phyloP scores from a whole-genome alignment of 2,888 invertebrate species.

The Drosophila merina region DNA sequence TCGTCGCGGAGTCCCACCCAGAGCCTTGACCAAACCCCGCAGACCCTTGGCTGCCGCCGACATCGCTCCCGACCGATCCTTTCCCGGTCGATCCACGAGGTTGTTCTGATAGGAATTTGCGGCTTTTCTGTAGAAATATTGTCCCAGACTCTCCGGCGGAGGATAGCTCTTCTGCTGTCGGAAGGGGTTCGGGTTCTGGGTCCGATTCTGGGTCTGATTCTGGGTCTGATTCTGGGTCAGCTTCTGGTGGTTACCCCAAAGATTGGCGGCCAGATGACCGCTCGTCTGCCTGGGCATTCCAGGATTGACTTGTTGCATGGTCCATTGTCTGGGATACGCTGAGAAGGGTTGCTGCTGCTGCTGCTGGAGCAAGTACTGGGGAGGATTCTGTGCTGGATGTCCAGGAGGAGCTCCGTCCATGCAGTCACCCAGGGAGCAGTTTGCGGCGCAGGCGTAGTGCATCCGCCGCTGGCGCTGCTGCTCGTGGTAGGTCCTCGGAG shows the following conservation, averaged over 20 bases:
- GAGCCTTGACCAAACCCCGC: slow-evolving; percentile 13
- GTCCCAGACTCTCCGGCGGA: not conserved
- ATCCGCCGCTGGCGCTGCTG: not conserved
- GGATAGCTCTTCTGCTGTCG: not conserved
- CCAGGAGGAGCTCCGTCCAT: not conserved
- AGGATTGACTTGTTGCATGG: not conserved
- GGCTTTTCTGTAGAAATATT: not conserved
- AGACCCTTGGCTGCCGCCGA: slow-evolving; percentile 24
- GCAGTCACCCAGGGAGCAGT: not conserved
- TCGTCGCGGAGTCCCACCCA: slow-evolving; percentile 4
- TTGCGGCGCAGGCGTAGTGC: not conserved
- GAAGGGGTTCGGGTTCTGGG: not conserved
- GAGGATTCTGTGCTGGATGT: not conserved
- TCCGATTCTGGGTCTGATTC: no score
- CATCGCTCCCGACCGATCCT: slow-evolving; percentile 5
- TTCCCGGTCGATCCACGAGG: not conserved
- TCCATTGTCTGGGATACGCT: not conserved
- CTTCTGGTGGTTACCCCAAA: not conserved
- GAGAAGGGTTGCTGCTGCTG: not conserved
- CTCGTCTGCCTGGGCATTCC: not conserved
- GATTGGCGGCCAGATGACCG: not conserved
- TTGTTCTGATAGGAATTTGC: not conserved
- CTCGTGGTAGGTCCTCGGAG: not conserved
- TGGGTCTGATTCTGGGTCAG: no score
- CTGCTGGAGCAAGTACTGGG: not conserved